Conservation (phyloP, 2,797 vertebrate species). For the Clarias laeviceps region DNA sequence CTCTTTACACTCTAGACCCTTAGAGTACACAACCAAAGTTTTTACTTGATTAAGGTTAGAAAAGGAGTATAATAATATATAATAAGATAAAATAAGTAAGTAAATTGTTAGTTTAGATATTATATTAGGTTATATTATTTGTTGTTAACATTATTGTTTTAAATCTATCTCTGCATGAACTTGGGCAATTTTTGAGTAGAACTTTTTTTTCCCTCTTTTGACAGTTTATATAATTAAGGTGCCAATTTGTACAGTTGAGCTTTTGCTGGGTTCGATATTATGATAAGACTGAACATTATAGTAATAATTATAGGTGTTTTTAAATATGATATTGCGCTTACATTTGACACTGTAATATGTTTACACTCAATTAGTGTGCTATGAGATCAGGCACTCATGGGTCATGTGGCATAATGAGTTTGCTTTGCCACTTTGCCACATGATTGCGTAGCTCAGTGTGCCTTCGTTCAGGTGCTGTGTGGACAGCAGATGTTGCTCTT, state of each 20-base stretch:
- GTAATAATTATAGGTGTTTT: neutral
- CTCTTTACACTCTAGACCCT: too few relatives aligned
- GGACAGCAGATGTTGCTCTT: neutral
- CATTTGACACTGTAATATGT: neutral
- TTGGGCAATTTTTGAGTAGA: too few relatives aligned
- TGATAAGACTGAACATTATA: neutral
- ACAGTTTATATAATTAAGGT: neutral
- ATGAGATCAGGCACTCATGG: neutral
- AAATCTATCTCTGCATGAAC: too few relatives aligned
- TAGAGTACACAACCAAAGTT: too few relatives aligned
- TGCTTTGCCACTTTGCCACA: constrained; percentile 27
- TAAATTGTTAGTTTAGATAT: too few relatives aligned
- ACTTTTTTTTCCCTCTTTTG: neutral
- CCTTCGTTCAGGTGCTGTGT: neutral
- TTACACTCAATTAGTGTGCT: neutral
- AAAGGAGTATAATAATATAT: too few relatives aligned
- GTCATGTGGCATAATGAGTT: constrained; percentile 5
- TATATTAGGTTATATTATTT: too few relatives aligned
- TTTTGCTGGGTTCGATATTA: neutral
- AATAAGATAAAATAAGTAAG: too few relatives aligned
- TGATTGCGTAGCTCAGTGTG: constrained; percentile 2
- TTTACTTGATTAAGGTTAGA: too few relatives aligned
- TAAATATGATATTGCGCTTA: neutral
- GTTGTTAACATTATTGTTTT: too few relatives aligned
- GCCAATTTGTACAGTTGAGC: neutral